Evolutionary conservation across 2,797 vertebrate species (phyloP), one percentile per base, ranked within the genome.

Genomic region (Merluccius polli): DNA sequence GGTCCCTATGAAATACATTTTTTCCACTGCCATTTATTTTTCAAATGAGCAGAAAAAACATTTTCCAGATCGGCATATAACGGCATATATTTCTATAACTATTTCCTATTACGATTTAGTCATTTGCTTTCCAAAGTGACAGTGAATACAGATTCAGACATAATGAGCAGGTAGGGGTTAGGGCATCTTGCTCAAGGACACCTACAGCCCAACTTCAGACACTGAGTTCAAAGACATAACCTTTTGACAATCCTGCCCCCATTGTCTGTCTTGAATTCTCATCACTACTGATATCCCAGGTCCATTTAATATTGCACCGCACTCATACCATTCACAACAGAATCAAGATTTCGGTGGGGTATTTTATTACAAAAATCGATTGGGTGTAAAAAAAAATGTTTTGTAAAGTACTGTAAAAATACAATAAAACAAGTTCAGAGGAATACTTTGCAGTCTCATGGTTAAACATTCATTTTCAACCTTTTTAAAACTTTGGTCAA

Each of bases 391-490:
- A 63, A 69, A 31, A 48, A 12, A 75, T 3, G 75, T 78, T 52
- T 74, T 59, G 75, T 18, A 79, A 11, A 76, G 69, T 75, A 67
- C 6, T 29, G 11, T 77, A 76, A 75, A 59, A 78, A 74, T 71
- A 59, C n/a, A 69, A 33, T 73, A 76, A 71, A 31, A 70, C 27
- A 18, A 77, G 63, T 31, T 29, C 32, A 32, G 52, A 75, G n/a
- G 36, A 73, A 71, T 68, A 44, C 38, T 69, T 76, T 85, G 78
- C 84, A 87, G 85, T 86, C 83, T 78, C 77, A 36, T 71, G 77
- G 74, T 77, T 80, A 71, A 68, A 83, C 86, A 82, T 85, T 87
- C 78, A 86, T 72, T 75, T 78, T 78, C 36, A 27, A 75, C 11
- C 48, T 41, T 72, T 73, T 78, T 77, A 12, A 48, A 67, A 52